Base-by-base conservation (phyloP, 2,888 invertebrate genomes). In the Caenorhabditis zanzibari region DNA sequence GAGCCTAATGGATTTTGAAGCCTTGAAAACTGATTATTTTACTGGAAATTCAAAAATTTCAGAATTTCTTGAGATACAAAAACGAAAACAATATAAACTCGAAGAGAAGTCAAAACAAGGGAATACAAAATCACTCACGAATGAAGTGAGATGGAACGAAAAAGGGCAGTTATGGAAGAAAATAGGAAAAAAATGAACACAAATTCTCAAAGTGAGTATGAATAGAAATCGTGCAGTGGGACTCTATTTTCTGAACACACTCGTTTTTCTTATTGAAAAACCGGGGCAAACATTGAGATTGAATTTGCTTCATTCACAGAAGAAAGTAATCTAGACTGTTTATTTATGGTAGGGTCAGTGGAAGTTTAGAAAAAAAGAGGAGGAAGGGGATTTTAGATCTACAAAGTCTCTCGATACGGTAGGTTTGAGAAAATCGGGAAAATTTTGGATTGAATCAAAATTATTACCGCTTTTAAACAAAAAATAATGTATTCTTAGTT, bases 291-390 rank as follows among this genome's bases (percentile, higher is more conserved):
- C 22, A 54, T 54, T 54, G 24, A 22, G 26, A 54, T 2, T 14
- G 22, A 7, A 54, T 32, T 32, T 7, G 26, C 10, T 24, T 38
- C 35, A 35, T n/a, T n/a, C n/a, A n/a, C n/a, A n/a, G n/a, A 19
- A 19, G 19, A 59, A 4, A 59, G 59, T 59, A 59, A 59, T 59
- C 59, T 59, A 35, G 59, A 59, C 9, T 59, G 59, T 59, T 59
- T 59, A 35, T 59, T 59, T 38, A 35, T 59, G 9, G 32, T 52
- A 12, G 22, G 32, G 22, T 35, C 10, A 22, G 22, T 9, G 59
- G 44, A 12, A n/a, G 44, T 44, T 5, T 5, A 14, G n/a, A 44
- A 44, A 16, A 44, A 16, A 44, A 44, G 16, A 44, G 16, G 44
- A 5, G n/a, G 12, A 44, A 44, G n/a, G 14, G 16, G 16, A 12